Evolutionary conservation across 1,140 invertebrate species (phyloP).

Genomic region (Eurosta solidaginis): DNA sequence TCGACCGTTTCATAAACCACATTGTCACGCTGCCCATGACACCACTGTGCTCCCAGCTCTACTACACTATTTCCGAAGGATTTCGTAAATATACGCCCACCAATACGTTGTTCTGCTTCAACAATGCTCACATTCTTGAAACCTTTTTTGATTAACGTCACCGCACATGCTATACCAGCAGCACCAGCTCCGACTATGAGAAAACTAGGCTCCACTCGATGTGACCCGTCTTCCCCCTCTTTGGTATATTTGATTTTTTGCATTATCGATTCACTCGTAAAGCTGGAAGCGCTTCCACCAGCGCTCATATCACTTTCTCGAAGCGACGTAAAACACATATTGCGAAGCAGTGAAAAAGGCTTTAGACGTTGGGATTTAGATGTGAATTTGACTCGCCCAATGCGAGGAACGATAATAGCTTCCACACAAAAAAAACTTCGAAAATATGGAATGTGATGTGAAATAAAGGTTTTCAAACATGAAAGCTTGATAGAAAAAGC

Average conservation of each 20-base stretch:
- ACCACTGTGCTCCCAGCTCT: constrained; percentile 76
- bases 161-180: constrained; percentile 64
- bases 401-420: too few relatives aligned
- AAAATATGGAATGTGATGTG: too few relatives aligned
- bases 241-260: neutral
- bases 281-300: neutral
- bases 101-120: constrained; percentile 72
- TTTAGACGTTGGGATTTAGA: too few relatives aligned
- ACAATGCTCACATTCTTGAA: constrained; percentile 61
- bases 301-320: neutral
- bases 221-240: too few relatives aligned
- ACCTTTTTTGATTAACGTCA: constrained; percentile 54
- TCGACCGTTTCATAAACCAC: constrained; percentile 65
- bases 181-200: constrained; percentile 65
- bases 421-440: too few relatives aligned
- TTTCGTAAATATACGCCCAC: constrained; percentile 67
- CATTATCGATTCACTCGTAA: neutral
- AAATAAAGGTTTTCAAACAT: too few relatives aligned
- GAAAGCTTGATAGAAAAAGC: too few relatives aligned
- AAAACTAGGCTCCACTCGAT: constrained; percentile 37
- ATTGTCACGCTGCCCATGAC: constrained; percentile 77
- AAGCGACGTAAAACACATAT: neutral
- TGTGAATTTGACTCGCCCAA: too few relatives aligned
- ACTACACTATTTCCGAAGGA: constrained; percentile 65
- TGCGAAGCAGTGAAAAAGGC: too few relatives aligned